Evolutionary conservation across 2,113 vertebrate species (phyloP).

Genomic region (Gnathonemus echidnorhynchus): DNA sequence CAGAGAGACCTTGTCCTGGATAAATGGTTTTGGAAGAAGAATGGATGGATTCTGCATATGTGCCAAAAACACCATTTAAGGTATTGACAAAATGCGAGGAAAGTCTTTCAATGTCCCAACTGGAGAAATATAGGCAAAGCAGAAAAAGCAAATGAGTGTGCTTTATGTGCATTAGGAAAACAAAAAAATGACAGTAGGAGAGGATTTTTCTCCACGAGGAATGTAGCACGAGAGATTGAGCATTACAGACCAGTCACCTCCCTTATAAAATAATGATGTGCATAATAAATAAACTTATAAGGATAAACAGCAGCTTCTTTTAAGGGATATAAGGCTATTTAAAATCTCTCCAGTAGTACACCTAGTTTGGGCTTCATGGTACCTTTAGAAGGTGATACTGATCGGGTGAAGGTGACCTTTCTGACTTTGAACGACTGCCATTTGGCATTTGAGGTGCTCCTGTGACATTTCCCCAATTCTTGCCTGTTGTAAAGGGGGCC

Average conservation of each 20-base stretch:
- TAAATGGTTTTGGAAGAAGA: slow-evolving; percentile 2
- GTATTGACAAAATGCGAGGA: not conserved
- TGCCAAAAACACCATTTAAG: not conserved
- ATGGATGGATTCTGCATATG: not conserved
- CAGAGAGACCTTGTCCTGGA: not conserved
- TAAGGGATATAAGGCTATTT: not conserved
- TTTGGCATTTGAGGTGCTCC: not conserved
- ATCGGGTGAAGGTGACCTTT: not conserved
- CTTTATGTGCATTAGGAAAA: not conserved
- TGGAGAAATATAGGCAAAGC: not conserved
- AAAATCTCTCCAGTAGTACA: not conserved
- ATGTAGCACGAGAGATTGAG: not conserved
- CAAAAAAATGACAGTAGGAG: not conserved
- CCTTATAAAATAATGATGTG: not conserved
- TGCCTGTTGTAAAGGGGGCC: not conserved
- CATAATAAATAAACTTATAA: not conserved
- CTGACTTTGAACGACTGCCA: not conserved
- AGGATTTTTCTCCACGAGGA: not conserved
- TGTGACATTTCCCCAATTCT: not conserved
- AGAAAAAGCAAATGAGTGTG: not conserved
- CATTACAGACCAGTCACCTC: not conserved
- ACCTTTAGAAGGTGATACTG: not conserved
- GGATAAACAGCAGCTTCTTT: not conserved
- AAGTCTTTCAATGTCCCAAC: not conserved
- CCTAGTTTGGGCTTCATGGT: not conserved